Evolutionary conservation across 2,797 vertebrate genomes (phyloP), one percentile per base, ranked within the genome.

Genomic region (Phrynocephalus forsythii): DNA sequence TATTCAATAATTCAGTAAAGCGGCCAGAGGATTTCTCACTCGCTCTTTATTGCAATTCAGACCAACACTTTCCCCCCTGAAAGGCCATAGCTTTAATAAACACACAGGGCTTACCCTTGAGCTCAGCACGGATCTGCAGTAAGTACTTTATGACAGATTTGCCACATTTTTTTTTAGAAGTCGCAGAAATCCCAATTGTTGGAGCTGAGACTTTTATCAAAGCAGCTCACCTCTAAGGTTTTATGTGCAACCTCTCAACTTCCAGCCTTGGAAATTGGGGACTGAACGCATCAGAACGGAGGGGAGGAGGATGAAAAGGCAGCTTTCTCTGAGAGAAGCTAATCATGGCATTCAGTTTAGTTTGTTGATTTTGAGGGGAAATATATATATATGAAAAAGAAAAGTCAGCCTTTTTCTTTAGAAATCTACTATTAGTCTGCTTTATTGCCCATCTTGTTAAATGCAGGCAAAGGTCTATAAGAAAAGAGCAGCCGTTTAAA

Each of bases 111-210:
- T 95, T 92, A 89, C 0, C 26, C 77, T 90, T 83, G 93, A 94
- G 95, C 72, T 93, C 90, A 10, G 79, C 0, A 0, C 82, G 52
- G 94, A 94, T 95, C 92, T 87, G 86, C 50, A 50, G 85, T 91
- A 88, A 96, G 94, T 91, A 90, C 90, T 85, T 52, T 84, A 89
- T 87, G 95, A 90, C 91, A 84, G 90, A 87, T 92, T 87, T 93
- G 79, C 89, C 88, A 88, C 89, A 77, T 60, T 90, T 91, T 44
- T 83, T 85, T 50, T 90, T 89, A 92, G 90, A 86, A 82, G 89
- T 33, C 90, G 38, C 79, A 93, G 86, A 93, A 94, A 94, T 95
- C 85, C 92, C 22, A 68, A 0, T 80, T 89, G 86, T 81, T 91
- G 82, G 87, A 92, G 91, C 82, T 4, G 0, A 86, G 90, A 87